Evolutionary conservation across 2,113 vertebrate species (phyloP), one percentile per base, ranked within the genome.

Genomic region (Cyprinodon brontotheroides): DNA sequence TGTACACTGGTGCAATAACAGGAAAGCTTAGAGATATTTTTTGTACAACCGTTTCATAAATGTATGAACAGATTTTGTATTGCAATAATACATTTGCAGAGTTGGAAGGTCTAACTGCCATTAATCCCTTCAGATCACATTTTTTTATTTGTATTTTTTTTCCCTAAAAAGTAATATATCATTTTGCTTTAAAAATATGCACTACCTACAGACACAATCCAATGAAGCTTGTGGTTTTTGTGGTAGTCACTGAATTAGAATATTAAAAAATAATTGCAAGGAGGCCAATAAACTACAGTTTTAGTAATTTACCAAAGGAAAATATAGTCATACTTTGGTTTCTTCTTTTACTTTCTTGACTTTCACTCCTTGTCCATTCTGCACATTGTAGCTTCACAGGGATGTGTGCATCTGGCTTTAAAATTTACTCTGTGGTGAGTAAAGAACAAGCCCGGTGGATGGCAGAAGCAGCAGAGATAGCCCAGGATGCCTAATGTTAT

Each of bases 391-490:
- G 68, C 67, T 82, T 50, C 72, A 57, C 57, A 69, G 68, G 72
- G 22, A 71, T 38, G 45, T 62, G 50, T 41, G n/a, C 75, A 78
- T 81, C 79, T 82, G 84, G 62, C 81, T 85, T 75, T 75, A 65
- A 75, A n/a, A 70, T 82, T 63, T 11, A 29, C 38, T 38, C 70
- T 11, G 39, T 60, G 41, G 68, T 9, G 1, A 70, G 61, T 43
- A 15, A 37, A 68, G 65, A 74, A 68, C 68, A 68, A 69, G 75
- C 77, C 71, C 57, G 50, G 43, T 81, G 60, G 72, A 73, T 53
- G 47, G 70, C 67, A 70, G 45, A 20, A 57, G 50, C 65, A 66
- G 62, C 20, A 61, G 17, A 72, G 57, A 67, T 47, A 72, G 79
- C 45, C 59, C 68, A 77, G 75, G 70, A 74, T 61, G 45, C 59